phyloP scores from a whole-genome alignment of 2,113 vertebrate species.

The Tichodroma muraria region DNA sequence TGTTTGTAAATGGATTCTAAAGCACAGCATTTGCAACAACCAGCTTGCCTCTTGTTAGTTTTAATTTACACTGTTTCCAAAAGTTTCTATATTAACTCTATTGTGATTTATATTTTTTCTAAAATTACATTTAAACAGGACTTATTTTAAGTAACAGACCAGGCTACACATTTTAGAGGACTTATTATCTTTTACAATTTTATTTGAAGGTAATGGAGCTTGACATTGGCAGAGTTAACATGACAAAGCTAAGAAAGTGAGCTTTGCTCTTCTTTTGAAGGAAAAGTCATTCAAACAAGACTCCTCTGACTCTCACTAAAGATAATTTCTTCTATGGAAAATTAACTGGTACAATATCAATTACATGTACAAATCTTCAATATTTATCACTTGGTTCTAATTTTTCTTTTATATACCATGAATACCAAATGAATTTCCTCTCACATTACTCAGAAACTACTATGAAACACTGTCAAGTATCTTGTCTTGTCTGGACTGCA shows the following conservation, averaged over 20 bases:
- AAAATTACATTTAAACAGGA: neutral
- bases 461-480: neutral
- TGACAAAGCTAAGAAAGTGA: neutral
- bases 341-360: neutral
- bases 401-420: neutral
- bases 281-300: neutral
- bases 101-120: neutral
- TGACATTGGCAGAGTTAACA: neutral
- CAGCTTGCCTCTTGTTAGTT: neutral
- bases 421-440: neutral
- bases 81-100: neutral
- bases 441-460: neutral
- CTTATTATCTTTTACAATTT: neutral
- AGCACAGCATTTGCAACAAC: neutral
- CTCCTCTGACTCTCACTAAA: neutral
- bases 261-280: neutral
- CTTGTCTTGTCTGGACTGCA: neutral
- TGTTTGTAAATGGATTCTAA: neutral
- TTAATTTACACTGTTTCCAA: neutral
- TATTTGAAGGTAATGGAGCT: neutral
- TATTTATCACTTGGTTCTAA: neutral
- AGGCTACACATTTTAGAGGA: neutral
- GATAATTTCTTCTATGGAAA: neutral
- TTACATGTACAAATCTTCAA: neutral
- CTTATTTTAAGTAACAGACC: neutral